A percentile compares a stretch with the other conserved stretches of the same genome.
Conservation (phyloP, 2,113 vertebrate genomes). For the Ictalurus punctatus region DNA sequence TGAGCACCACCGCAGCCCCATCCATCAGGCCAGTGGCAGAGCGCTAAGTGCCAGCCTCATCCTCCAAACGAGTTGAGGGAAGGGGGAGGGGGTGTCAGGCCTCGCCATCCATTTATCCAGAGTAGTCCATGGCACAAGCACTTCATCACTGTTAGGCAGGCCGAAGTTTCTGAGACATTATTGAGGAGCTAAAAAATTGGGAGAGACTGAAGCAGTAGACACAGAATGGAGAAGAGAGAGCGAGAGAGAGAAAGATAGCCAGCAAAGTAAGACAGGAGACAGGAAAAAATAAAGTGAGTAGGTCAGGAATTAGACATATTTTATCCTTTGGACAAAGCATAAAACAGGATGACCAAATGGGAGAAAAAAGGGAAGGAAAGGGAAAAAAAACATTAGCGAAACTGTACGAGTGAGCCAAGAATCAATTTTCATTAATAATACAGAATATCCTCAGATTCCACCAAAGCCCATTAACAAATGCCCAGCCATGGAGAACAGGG, state of each 20-base stretch:
- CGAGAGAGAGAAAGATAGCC: background rate
- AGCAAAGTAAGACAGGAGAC: background rate
- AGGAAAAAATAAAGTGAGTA: background rate
- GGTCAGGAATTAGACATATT: background rate
- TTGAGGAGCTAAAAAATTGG: conserved; percentile 19
- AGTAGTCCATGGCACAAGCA: conserved; percentile 8
- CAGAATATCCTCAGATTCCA: conserved; percentile 42
- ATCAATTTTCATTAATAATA: conserved; percentile 59
- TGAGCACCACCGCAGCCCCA: conserved; percentile 42
- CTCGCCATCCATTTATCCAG: conserved; percentile 46
- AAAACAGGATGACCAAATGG: conserved; percentile 29
- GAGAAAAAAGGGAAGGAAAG: background rate
- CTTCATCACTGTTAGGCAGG: conserved; percentile 48
- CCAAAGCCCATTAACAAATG: conserved; percentile 40
- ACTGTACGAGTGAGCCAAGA: conserved; percentile 53
- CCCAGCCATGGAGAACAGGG: conserved; percentile 38
- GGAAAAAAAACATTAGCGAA: conserved; percentile 38
- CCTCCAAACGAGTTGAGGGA: conserved; percentile 47
- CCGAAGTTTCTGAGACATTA: conserved; percentile 40
- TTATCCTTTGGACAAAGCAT: background rate
- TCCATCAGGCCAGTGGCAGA: conserved; percentile 53
- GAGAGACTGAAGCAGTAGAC: conserved; percentile 19
- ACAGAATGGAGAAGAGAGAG: background rate
- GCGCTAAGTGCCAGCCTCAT: conserved; percentile 52
- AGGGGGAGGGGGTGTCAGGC: conserved; percentile 7